These are phyloP conservation scores for Petrocephalus microphthalmus DNA, from an alignment of 2,113 vertebrate genomes.

Conservation along the genomic window DNA sequence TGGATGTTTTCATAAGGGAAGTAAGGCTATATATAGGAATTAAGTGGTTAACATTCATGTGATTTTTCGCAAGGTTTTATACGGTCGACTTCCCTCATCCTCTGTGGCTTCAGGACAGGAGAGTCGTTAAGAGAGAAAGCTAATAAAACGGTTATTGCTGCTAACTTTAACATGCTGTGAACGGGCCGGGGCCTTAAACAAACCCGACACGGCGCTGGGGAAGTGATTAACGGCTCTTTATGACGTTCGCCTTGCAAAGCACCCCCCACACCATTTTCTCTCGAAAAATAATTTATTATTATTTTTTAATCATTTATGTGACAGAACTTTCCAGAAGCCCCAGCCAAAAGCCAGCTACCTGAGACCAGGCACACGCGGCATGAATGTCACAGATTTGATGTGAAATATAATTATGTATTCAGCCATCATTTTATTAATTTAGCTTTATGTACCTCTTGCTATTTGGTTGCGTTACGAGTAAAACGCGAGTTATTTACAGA, in stretches of 20 bases:
- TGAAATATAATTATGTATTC: constrained; percentile 36
- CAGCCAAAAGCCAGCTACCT: constrained; percentile 43
- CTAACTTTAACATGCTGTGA: constrained; percentile 71
- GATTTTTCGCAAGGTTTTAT: constrained; percentile 45
- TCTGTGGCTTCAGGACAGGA: constrained; percentile 54
- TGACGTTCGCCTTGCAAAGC: constrained; percentile 60
- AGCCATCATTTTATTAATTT: constrained; percentile 38
- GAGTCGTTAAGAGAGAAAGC: constrained; percentile 59
- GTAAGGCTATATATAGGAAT: constrained; percentile 59
- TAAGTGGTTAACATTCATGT: constrained; percentile 62
- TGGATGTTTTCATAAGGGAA: constrained; percentile 45
- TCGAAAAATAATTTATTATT: constrained; percentile 41
- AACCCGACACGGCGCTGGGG: constrained; percentile 60
- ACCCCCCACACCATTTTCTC: constrained; percentile 40
- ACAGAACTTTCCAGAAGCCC: constrained; percentile 58
- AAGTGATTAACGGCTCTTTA: constrained; percentile 69
- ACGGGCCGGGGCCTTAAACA: constrained; percentile 64
- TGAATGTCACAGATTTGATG: constrained; percentile 40
- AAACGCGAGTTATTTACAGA: neutral
- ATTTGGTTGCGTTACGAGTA: constrained; percentile 21
- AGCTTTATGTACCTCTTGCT: constrained; percentile 34
- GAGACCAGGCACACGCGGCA: constrained; percentile 33
- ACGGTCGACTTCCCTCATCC: constrained; percentile 62
- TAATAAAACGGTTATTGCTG: constrained; percentile 69
- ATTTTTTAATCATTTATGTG: constrained; percentile 58